phyloP scores from a whole-genome alignment of 2,888 invertebrate genomes.

The Lepeophtheirus nordmannii region DNA sequence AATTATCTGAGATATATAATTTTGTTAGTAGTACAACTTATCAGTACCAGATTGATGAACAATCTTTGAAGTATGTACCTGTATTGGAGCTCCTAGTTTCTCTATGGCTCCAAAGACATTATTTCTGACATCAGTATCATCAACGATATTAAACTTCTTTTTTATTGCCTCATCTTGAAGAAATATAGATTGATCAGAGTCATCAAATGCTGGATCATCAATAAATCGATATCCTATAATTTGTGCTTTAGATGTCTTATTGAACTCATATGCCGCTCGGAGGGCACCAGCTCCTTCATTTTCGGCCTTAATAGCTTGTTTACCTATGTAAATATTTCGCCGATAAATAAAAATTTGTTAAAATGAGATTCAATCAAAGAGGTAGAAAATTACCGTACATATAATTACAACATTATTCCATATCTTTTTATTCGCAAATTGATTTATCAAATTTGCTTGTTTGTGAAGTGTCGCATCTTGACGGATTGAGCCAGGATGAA shows the following conservation, averaged over 20 bases:
- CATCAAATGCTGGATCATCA: constrained; percentile 28
- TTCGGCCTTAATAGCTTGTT: constrained; percentile 15
- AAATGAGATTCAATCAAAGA: no score
- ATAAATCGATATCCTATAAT: constrained; percentile 9
- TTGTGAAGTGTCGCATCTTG: constrained; percentile 8
- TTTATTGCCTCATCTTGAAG: constrained; percentile 24
- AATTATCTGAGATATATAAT: neutral
- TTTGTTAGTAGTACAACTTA: no score
- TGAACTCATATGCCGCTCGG: neutral
- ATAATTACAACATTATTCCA: constrained; percentile 13
- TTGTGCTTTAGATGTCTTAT: neutral
- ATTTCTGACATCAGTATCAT: constrained; percentile 3
- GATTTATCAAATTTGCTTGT: constrained; percentile 16
- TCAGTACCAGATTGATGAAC: neutral
- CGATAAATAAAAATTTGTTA: no score
- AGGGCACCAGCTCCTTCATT: constrained; percentile 4
- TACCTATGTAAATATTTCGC: neutral
- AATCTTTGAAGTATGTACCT: neutral
- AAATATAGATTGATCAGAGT: constrained; percentile 27
- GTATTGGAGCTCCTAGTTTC: constrained; percentile 3
- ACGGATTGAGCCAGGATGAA: constrained; percentile 11
- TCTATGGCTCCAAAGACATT: neutral
- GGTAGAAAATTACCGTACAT: neutral
- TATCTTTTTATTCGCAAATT: constrained; percentile 7
- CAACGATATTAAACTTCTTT: constrained; percentile 21